These are phyloP conservation scores for Pangasius mekongensis DNA, from an alignment of 2,797 vertebrate species.

Conservation along the genomic window DNA sequence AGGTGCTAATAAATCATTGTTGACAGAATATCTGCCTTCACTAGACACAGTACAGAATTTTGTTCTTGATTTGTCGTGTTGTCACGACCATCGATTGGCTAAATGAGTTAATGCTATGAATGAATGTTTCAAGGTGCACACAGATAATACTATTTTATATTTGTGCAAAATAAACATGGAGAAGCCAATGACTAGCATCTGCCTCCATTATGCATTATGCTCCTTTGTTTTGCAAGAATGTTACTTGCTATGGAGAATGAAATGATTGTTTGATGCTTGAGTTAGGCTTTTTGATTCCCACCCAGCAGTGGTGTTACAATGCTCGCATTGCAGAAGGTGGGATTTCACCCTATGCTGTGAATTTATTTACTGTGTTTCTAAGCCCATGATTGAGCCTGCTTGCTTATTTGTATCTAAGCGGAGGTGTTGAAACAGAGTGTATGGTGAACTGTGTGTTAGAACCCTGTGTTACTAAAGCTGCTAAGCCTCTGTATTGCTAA, in stretches of 20 bases:
- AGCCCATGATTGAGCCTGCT: constrained; percentile 6
- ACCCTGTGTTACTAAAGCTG: background rate
- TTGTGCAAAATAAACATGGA: background rate
- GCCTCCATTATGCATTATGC: background rate
- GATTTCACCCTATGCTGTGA: constrained; percentile 23
- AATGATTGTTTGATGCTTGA: constrained; percentile 30
- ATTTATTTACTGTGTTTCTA: constrained; percentile 35
- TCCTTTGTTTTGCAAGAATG: background rate
- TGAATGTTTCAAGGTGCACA: background rate
- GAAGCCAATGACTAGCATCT: background rate
- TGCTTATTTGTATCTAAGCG: background rate
- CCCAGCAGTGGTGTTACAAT: constrained; percentile 28
- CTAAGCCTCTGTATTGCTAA: constrained; percentile 23
- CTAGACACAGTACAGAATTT: constrained; percentile 15
- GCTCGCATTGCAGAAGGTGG: background rate
- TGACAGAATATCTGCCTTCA: constrained; percentile 43
- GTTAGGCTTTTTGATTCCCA: constrained; percentile 35
- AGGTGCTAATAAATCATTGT: background rate
- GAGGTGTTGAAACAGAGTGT: constrained; percentile 33
- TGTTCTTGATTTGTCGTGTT: constrained; percentile 5
- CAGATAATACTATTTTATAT: background rate
- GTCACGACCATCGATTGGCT: constrained; percentile 25
- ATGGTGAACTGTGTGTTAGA: background rate
- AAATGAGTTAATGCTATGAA: constrained; percentile 9
- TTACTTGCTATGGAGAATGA: constrained; percentile 6